Evolutionary conservation across 2,888 invertebrate species (phyloP).

Genomic region (Cephus spinipes): DNA sequence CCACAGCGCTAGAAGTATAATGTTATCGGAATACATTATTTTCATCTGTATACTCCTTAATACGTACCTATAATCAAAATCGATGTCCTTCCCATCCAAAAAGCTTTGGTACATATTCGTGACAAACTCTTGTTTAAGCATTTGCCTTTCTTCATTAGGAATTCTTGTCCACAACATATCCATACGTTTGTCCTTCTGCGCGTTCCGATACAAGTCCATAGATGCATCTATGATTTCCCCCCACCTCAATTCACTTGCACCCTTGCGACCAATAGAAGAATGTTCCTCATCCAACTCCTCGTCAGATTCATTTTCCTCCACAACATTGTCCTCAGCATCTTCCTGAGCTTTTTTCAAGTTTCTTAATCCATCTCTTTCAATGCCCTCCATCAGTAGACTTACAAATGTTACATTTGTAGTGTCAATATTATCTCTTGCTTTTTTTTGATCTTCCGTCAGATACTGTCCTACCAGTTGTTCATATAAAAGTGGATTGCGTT

Average conservation of each 20-base stretch:
- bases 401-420: conserved; percentile 75
- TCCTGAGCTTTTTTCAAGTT: conserved; percentile 74
- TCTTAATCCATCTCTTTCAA: conserved; percentile 79
- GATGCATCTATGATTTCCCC: conserved; percentile 70
- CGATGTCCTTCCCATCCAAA: conserved; percentile 82
- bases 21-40: neutral
- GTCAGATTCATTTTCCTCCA: conserved; percentile 63
- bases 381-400: conserved; percentile 82
- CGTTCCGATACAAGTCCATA: conserved; percentile 56
- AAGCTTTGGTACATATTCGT: conserved; percentile 89
- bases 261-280: conserved; percentile 31
- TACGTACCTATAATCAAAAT: conserved; percentile 81
- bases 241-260: conserved; percentile 64
- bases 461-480: conserved; percentile 91
- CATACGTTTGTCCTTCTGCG: conserved; percentile 61
- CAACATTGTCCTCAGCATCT: conserved; percentile 70
- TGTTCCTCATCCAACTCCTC: conserved; percentile 45
- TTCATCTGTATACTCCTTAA: no score
- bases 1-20: conserved; percentile 72
- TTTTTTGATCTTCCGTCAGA: conserved; percentile 81
- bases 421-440: conserved; percentile 73
- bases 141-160: conserved; percentile 69
- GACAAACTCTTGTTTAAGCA: conserved; percentile 84
- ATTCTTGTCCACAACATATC: conserved; percentile 67
- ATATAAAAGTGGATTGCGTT: conserved; percentile 88